phyloP scores from a whole-genome alignment of 37 sponge, comb jelly and placozoan species.

The Eunapius fragilis region DNA sequence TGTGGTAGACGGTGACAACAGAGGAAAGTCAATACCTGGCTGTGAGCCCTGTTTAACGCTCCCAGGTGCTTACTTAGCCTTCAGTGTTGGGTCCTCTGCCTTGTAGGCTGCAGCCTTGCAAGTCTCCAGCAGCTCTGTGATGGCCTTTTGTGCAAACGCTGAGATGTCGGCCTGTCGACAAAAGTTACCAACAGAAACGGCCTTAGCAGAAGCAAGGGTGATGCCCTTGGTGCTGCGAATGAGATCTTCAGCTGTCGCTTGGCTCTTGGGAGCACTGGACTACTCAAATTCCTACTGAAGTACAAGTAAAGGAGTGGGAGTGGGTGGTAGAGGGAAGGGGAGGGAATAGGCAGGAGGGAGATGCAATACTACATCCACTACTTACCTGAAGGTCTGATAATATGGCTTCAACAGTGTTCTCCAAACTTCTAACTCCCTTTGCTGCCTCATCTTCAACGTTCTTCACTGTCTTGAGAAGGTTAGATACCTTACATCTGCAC shows the following conservation, averaged over 20 bases:
- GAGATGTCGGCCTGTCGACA: conserved; percentile 83
- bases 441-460: conserved; percentile 94
- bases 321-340: not conserved
- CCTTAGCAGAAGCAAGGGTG: conserved; percentile 78
- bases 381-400: conserved; percentile 37
- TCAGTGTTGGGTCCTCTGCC: conserved; percentile 59
- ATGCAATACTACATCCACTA: conserved; percentile 10
- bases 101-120: conserved; percentile 69
- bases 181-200: conserved; percentile 94
- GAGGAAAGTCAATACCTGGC: too few species aligned
- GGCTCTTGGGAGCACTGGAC: conserved; percentile 28
- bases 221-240: conserved; percentile 83
- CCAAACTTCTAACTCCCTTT: conserved; percentile 80
- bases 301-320: not conserved
- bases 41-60: not conserved
- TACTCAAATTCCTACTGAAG: conserved; percentile 35
- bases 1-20: conserved; percentile 9
- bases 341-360: conserved; percentile 8
- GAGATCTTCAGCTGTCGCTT: conserved; percentile 73
- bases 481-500: conserved; percentile 75
- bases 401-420: conserved; percentile 90
- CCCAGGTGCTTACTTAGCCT: conserved; percentile 33
- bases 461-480: conserved; percentile 96
- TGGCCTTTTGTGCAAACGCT: conserved; percentile 85
- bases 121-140: conserved; percentile 69